These are phyloP conservation scores for Kuschelorhynchus macadamiae DNA, from an alignment of 2,888 invertebrate genomes.

Conservation along the genomic window DNA sequence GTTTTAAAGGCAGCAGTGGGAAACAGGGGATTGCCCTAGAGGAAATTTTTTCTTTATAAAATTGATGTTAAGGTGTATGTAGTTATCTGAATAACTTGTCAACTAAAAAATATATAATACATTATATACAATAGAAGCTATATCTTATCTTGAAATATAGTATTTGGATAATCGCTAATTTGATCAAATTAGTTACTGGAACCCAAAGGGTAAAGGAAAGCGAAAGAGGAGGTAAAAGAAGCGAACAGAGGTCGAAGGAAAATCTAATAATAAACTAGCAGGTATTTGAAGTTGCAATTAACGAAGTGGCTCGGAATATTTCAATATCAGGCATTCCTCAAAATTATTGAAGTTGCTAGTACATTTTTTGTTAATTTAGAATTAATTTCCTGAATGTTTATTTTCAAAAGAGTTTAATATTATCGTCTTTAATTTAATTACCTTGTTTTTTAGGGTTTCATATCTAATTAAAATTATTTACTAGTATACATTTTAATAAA, in stretches of 20 bases:
- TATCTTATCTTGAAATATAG: slow-evolving; percentile 12
- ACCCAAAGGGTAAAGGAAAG: slow-evolving; percentile 21
- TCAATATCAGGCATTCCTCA: slow-evolving; percentile 65
- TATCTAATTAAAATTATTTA: too few relatives aligned
- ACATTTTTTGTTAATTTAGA: slow-evolving; percentile 18
- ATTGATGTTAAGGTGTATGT: neutral
- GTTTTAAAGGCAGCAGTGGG: slow-evolving; percentile 11
- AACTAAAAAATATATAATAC: too few relatives aligned
- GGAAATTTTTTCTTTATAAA: too few relatives aligned
- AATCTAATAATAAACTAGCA: slow-evolving; percentile 66
- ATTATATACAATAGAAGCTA: too few relatives aligned
- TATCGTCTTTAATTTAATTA: too few relatives aligned
- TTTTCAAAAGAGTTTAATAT: too few relatives aligned
- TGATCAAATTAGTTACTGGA: slow-evolving; percentile 33
- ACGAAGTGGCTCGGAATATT: slow-evolving; percentile 64
- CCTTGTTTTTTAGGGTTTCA: too few relatives aligned
- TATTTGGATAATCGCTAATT: slow-evolving; percentile 36
- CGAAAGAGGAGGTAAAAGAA: slow-evolving; percentile 47
- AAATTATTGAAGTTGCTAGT: slow-evolving; percentile 62
- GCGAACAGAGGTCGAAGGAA: slow-evolving; percentile 53
- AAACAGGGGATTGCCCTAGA: too few relatives aligned
- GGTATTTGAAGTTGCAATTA: slow-evolving; percentile 66
- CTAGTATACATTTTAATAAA: too few relatives aligned
- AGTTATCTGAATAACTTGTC: too few relatives aligned
- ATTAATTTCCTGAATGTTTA: slow-evolving; percentile 16